A percentile compares a stretch with the other conserved stretches of the same genome.
Evolutionary conservation across 1,140 invertebrate species (phyloP).

Genomic region (Odontomachus brunneus): DNA sequence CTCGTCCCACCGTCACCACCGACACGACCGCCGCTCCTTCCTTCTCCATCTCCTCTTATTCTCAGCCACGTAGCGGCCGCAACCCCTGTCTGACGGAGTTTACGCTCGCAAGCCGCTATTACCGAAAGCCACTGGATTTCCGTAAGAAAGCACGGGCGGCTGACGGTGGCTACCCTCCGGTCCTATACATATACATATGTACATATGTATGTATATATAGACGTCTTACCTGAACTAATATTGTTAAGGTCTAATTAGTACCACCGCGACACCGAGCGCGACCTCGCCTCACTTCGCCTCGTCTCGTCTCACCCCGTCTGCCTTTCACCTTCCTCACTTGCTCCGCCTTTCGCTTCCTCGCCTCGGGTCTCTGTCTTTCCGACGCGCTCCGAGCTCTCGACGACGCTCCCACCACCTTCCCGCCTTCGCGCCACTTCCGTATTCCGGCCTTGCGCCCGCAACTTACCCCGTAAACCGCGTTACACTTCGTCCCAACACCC

Average conservation of each 20-base stretch:
- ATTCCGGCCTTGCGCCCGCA: conserved; percentile 36
- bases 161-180: conserved; percentile 43
- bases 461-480: conserved; percentile 60
- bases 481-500: conserved; percentile 57
- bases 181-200: conserved; percentile 40
- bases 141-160: conserved; percentile 70
- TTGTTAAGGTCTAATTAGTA: conserved; percentile 80
- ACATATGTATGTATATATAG: conserved; percentile 8
- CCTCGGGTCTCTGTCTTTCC: conserved; percentile 19
- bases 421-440: conserved; percentile 41
- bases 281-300: conserved; percentile 33
- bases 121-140: conserved; percentile 76
- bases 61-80: background rate
- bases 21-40: background rate
- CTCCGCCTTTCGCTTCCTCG: conserved; percentile 9
- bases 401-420: conserved; percentile 42
- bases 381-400: conserved; percentile 6
- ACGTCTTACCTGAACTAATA: conserved; percentile 79
- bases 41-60: too few relatives aligned
- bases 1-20: conserved; percentile 18
- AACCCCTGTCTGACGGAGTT: conserved; percentile 51
- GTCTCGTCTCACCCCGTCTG: background rate
- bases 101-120: conserved; percentile 75
- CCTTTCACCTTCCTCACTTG: conserved; percentile 37
- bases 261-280: conserved; percentile 59